Base-by-base conservation (phyloP, 2,888 invertebrate species). In the Standfussiana lucernea region DNA sequence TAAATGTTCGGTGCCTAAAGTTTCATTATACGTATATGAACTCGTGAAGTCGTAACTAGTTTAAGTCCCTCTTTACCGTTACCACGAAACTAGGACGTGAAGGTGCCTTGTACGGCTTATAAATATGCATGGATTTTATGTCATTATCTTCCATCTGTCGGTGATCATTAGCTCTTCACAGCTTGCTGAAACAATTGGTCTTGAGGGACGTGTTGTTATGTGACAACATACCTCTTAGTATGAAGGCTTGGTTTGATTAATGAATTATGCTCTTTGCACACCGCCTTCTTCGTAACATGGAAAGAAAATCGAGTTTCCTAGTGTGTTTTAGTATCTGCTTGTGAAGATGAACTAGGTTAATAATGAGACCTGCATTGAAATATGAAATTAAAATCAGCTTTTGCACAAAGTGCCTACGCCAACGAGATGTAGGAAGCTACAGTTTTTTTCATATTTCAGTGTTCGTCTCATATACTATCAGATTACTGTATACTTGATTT, bases 21-120 rank as follows among this genome's bases (percentile, higher is more conserved):
- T 83, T 83, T 72, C 59, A 77, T 77, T 82, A 82, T 68, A 76
- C 65, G 47, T 72, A 62, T 85, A 82, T 64, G 65, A 85, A 82
- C 65, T 85, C 32, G 68, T 65, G 65, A 85, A 82, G 77, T 82
- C 83, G 69, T 82, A 85, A 85, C 86, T 77, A 85, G 82, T 85
- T 83, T 83, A 82, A 85, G 72, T 50, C 82, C 68, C 77, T 37
- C 76, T 84, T 73, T 82, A 84, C 80, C 28, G 66, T 82, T 59
- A 61, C 81, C 85, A 50, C 67, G 50, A 82, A 81, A 82, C 76
- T 69, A 76, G 70, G 13, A 50, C 73, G 66, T 72, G 21, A 71
- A 66, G 72, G 72, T 65, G 35, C 84, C 35, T 37, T 35, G 72
- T 53, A 45, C 24, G 40, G 37, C 61, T 67, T 61, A 80, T 80